Evolutionary conservation across 2,113 vertebrate genomes (phyloP).

Genomic region (Anarhynchus alexandrinus): DNA sequence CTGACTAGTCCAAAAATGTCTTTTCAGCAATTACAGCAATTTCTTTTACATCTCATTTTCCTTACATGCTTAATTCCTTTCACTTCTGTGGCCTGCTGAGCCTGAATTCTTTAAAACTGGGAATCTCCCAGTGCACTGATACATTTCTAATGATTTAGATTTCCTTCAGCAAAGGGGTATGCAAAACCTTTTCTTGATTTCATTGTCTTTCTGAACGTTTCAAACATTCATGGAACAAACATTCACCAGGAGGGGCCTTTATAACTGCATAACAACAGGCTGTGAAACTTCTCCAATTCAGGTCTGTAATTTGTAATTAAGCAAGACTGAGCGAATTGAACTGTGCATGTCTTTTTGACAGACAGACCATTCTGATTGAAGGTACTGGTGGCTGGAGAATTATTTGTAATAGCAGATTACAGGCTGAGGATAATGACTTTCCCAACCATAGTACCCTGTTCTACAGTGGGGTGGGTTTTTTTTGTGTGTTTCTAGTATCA

Average conservation of each 20-base stretch:
- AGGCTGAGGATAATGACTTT: background rate
- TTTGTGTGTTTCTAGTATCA: background rate
- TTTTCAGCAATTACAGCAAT: background rate
- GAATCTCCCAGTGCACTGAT: background rate
- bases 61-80: background rate
- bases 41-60: background rate
- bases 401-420: background rate
- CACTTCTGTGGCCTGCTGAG: background rate
- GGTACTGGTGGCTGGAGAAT: background rate
- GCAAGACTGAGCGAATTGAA: background rate
- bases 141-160: background rate
- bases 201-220: background rate
- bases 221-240: background rate
- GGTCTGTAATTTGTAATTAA: background rate
- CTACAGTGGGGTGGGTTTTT: background rate
- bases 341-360: background rate
- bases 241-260: background rate
- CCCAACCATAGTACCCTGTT: background rate
- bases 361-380: background rate
- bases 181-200: background rate
- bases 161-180: background rate
- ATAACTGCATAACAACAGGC: background rate
- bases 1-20: background rate
- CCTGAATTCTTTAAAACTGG: background rate
- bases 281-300: background rate